phyloP scores from a whole-genome alignment of 2,797 vertebrate species.

The Antennarius maculatus region DNA sequence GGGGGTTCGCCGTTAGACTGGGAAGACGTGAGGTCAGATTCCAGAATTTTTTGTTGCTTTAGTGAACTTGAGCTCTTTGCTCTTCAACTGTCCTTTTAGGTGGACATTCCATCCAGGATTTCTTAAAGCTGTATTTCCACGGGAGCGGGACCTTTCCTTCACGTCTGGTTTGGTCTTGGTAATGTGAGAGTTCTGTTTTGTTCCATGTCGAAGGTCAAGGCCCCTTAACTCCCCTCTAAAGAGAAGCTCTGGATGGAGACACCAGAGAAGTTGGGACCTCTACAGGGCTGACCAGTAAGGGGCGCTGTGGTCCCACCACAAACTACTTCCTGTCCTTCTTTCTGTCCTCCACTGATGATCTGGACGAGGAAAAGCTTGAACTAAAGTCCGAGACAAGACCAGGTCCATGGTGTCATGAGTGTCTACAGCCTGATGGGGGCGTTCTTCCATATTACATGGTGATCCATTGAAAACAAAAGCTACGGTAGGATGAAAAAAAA shows the following conservation, averaged over 20 bases:
- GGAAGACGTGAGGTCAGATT: too few relatives aligned
- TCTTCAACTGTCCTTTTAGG: too few relatives aligned
- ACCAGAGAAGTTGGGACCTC: slow-evolving; percentile 14
- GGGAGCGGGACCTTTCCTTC: too few relatives aligned
- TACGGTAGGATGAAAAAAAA: slow-evolving; percentile 43
- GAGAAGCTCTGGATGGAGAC: slow-evolving; percentile 11
- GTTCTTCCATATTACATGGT: slow-evolving; percentile 38
- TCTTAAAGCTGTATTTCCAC: too few relatives aligned
- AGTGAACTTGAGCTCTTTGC: too few relatives aligned
- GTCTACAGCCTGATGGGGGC: background rate
- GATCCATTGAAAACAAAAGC: slow-evolving; percentile 59
- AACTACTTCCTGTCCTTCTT: background rate
- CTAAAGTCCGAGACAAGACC: slow-evolving; percentile 3
- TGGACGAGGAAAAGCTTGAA: slow-evolving; percentile 9
- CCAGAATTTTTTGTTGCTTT: too few relatives aligned
- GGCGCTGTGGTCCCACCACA: slow-evolving; percentile 11
- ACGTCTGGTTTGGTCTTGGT: too few relatives aligned
- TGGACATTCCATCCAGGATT: too few relatives aligned
- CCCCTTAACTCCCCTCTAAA: slow-evolving; percentile 1
- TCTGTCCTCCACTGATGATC: background rate
- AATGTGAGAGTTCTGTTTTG: background rate
- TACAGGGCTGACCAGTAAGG: background rate
- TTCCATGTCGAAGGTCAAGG: slow-evolving; percentile 7
- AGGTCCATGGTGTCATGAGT: background rate
- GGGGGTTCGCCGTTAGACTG: too few relatives aligned